Percentiles rank a stretch among this genome's conserved stretches.
Conservation (phyloP, 2,888 invertebrate genomes). For the Gibbula magus region DNA sequence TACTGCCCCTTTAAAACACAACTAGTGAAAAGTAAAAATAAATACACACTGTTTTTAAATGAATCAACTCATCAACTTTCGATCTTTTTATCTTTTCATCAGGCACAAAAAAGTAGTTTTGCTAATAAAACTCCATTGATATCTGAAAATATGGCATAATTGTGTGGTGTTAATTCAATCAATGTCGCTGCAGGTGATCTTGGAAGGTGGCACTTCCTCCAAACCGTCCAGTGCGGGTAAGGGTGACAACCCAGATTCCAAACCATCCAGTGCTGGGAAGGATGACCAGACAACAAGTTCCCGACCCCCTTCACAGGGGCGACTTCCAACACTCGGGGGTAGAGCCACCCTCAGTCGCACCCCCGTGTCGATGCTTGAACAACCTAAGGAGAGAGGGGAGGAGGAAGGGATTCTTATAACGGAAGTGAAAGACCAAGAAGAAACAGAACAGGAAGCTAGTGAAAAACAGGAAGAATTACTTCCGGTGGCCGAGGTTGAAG, state of each 20-base stretch:
- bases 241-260: not conserved
- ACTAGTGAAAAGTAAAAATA: too few species aligned
- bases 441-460: conserved; percentile 31
- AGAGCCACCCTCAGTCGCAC: not conserved
- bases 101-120: too few species aligned
- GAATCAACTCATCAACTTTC: too few species aligned
- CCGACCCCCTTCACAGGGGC: not conserved
- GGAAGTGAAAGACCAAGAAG: conserved; percentile 49
- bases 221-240: too few species aligned
- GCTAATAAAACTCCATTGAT: too few species aligned
- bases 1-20: too few species aligned
- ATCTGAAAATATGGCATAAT: too few species aligned
- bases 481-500: not conserved
- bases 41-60: too few species aligned
- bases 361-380: not conserved
- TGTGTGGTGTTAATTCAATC: too few species aligned
- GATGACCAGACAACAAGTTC: not conserved
- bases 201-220: too few species aligned
- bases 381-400: conserved; percentile 17
- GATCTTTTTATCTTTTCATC: too few species aligned
- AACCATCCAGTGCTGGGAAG: not conserved
- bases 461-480: conserved; percentile 7
- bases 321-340: not conserved
- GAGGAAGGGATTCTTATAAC: conserved; percentile 49
- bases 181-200: too few species aligned